phyloP scores from a whole-genome alignment of 2,888 invertebrate species.

The Netelia melanura region DNA sequence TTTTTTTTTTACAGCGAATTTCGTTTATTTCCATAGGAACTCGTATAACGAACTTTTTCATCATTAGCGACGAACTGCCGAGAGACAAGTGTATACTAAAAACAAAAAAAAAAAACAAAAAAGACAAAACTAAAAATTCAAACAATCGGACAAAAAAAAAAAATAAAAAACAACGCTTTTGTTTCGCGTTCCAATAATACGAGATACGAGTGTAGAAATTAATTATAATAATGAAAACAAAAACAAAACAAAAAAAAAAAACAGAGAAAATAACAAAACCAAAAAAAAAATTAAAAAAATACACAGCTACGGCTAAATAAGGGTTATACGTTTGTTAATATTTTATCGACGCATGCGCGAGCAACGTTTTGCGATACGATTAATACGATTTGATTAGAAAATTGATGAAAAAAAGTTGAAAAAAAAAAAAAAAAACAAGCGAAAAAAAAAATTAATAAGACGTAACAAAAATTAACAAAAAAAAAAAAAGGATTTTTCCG shows the following conservation, averaged over 20 bases:
- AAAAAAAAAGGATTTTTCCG: background rate
- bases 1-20: background rate
- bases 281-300: slow-evolving; percentile 24
- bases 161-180: slow-evolving; percentile 7
- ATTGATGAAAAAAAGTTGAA: background rate
- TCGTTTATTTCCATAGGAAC: background rate
- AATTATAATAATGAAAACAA: slow-evolving; percentile 8
- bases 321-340: slow-evolving; percentile 63
- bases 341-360: slow-evolving; percentile 34
- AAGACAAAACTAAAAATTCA: too few species aligned
- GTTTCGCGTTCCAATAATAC: slow-evolving; percentile 42
- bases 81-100: slow-evolving; percentile 63
- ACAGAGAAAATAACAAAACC: too few species aligned
- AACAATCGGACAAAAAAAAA: background rate
- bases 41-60: slow-evolving; percentile 37
- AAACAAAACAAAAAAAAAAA: too few species aligned
- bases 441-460: background rate
- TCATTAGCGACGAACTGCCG: background rate
- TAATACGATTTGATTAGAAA: slow-evolving; percentile 39
- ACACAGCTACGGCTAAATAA: slow-evolving; percentile 21
- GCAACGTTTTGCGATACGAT: background rate
- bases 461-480: background rate
- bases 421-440: background rate
- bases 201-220: slow-evolving; percentile 35
- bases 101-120: slow-evolving; percentile 8